These are phyloP conservation scores for Phorcus lineatus DNA, from an alignment of 2,888 invertebrate species.

Conservation along the genomic window DNA sequence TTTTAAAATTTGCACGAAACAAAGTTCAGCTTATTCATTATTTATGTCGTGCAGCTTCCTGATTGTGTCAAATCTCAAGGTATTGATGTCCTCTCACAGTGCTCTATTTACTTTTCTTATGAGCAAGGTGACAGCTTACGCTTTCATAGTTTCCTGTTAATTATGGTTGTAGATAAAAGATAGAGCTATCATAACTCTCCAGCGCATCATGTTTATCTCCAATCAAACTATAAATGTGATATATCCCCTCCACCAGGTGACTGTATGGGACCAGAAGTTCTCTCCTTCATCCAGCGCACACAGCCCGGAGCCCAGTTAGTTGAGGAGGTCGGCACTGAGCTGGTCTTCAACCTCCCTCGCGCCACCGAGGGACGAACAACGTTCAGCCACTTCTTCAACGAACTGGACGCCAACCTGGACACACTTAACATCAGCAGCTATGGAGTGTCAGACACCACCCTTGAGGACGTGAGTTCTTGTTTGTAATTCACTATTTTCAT, in stretches of 20 bases:
- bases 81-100: no score
- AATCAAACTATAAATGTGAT: neutral
- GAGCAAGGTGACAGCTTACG: no score
- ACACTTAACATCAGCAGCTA: slow-evolving; percentile 76
- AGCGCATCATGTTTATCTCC: no score
- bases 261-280: slow-evolving; percentile 24
- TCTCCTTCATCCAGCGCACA: slow-evolving; percentile 68
- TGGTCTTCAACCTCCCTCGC: slow-evolving; percentile 74
- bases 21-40: no score
- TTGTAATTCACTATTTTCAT: neutral
- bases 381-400: slow-evolving; percentile 66
- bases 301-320: slow-evolving; percentile 75
- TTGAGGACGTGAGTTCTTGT: slow-evolving; percentile 77
- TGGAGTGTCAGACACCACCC: slow-evolving; percentile 79
- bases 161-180: no score
- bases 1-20: no score
- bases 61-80: no score
- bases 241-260: neutral
- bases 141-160: no score
- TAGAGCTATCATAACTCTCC: no score
- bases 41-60: no score
- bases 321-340: slow-evolving; percentile 77
- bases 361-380: slow-evolving; percentile 45
- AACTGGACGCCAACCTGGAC: slow-evolving; percentile 74
- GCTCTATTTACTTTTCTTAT: no score